Evolutionary conservation across 1,140 invertebrate genomes (phyloP).

Genomic region (Berghia stephanieae): DNA sequence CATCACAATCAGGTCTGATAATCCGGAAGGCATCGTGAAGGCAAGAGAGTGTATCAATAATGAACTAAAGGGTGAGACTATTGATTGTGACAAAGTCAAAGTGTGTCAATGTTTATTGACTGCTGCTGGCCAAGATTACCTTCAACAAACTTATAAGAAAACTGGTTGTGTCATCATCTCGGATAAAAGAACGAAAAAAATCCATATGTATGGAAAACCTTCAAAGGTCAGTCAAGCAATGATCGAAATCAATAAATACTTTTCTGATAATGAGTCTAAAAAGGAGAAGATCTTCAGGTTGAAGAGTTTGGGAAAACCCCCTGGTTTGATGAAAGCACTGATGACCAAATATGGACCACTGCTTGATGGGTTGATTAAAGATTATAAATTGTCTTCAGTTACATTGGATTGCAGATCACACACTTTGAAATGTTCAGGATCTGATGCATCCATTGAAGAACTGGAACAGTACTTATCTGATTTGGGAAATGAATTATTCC

Average conservation of each 20-base stretch:
- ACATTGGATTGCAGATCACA: constrained; percentile 41
- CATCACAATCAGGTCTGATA: constrained; percentile 39
- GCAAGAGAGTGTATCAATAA: constrained; percentile 36
- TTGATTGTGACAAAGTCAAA: constrained; percentile 33
- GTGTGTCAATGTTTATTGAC: constrained; percentile 37
- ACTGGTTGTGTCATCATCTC: no score
- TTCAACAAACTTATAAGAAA: constrained; percentile 38
- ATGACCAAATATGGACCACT: constrained; percentile 38
- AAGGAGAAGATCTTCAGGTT: constrained; percentile 35
- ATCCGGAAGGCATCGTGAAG: constrained; percentile 32
- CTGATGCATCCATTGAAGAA: constrained; percentile 39
- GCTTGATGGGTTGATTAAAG: constrained; percentile 35
- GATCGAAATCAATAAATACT: constrained; percentile 37
- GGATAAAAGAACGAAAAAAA: constrained; percentile 41
- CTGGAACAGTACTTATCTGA: no score
- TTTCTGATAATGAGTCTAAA: constrained; percentile 28
- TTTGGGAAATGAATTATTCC: no score
- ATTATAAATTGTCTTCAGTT: constrained; percentile 32
- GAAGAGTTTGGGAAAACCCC: constrained; percentile 43
- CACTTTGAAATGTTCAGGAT: no score
- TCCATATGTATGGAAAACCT: constrained; percentile 45
- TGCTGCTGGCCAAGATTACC: constrained; percentile 35
- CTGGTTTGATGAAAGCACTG: constrained; percentile 53
- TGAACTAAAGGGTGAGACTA: constrained; percentile 39
- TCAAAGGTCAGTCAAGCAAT: constrained; percentile 19